These are phyloP conservation scores for Echinometra lucunter DNA, from an alignment of 53 echinoderm and acorn worm genomes.

Conservation along the genomic window DNA sequence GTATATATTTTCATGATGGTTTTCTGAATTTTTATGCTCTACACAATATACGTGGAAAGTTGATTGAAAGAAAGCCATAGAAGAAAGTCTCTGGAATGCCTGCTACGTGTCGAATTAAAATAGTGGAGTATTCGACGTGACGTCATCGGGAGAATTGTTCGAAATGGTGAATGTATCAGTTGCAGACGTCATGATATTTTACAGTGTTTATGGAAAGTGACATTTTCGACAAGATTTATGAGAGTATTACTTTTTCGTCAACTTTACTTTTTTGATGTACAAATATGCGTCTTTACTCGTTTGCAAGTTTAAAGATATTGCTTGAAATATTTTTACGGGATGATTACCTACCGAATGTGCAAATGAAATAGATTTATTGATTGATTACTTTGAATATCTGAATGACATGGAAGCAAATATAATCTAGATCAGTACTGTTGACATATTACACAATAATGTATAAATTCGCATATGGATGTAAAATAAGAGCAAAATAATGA, in stretches of 20 bases:
- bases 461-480: neutral
- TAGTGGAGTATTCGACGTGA: neutral
- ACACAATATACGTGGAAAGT: too few species aligned
- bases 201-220: constrained; percentile 13
- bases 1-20: neutral
- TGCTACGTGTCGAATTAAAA: neutral
- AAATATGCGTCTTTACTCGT: neutral
- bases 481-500: neutral
- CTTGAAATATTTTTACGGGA: neutral
- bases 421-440: constrained; percentile 32
- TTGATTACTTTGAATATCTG: neutral
- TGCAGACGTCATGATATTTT: neutral
- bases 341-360: neutral
- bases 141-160: neutral
- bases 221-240: neutral
- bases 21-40: neutral
- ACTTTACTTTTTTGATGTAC: neutral
- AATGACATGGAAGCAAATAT: neutral
- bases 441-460: neutral
- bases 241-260: neutral
- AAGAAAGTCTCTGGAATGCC: constrained; percentile 4
- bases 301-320: neutral
- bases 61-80: neutral
- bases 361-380: constrained; percentile 1
- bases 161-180: neutral